Conservation (phyloP, 2,797 vertebrate genomes). For the Thaleichthys pacificus region DNA sequence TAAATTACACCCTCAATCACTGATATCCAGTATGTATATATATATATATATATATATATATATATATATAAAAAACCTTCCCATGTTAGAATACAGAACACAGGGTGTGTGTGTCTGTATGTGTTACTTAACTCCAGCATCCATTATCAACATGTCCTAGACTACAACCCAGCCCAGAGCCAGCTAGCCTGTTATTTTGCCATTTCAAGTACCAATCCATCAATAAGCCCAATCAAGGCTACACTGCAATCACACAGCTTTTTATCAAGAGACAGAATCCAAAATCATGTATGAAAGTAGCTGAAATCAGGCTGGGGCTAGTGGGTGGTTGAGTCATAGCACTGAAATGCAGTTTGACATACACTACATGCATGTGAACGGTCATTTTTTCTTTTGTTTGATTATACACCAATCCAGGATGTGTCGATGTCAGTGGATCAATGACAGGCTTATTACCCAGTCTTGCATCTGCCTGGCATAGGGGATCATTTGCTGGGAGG, state of each 20-base stretch:
- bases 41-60: too few species aligned
- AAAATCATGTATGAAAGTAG: constrained; percentile 37
- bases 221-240: constrained; percentile 51
- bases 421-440: constrained; percentile 30
- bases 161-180: constrained; percentile 24
- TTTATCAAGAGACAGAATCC: constrained; percentile 51
- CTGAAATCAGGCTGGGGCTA: not conserved
- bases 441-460: constrained; percentile 10
- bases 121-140: not conserved
- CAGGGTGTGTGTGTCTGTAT: too few species aligned
- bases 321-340: too few species aligned
- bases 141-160: not conserved
- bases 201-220: constrained; percentile 45
- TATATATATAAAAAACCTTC: too few species aligned
- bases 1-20: constrained; percentile 21
- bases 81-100: too few species aligned
- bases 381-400: constrained; percentile 17
- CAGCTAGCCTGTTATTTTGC: constrained; percentile 48
- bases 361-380: constrained; percentile 2
- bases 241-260: constrained; percentile 47
- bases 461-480: constrained; percentile 27
- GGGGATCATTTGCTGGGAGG: constrained; percentile 5
- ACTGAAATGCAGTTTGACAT: too few species aligned
- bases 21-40: not conserved
- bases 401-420: constrained; percentile 37